phyloP scores from a whole-genome alignment of 2,797 vertebrate genomes.

The Acanthurus lineatus region DNA sequence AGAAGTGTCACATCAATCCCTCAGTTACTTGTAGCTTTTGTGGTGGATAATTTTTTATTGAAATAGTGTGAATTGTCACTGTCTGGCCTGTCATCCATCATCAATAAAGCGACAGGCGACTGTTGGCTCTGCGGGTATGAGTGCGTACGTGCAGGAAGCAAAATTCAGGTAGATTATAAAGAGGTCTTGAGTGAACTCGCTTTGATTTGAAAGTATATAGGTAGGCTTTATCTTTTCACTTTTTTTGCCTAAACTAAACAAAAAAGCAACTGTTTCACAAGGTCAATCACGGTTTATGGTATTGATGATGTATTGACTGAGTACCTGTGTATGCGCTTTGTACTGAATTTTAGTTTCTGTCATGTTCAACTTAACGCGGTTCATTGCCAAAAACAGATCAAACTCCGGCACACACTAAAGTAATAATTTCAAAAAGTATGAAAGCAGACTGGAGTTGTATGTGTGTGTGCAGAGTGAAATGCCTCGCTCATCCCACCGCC shows the following conservation, averaged over 20 bases:
- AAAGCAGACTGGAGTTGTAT: neutral
- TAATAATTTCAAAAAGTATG: neutral
- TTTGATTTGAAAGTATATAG: neutral
- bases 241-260: no score
- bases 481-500: neutral
- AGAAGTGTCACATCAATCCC: conserved; percentile 30
- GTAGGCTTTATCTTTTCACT: no score
- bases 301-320: neutral
- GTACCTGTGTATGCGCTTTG: neutral
- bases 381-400: neutral
- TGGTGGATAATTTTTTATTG: conserved; percentile 7
- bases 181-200: neutral
- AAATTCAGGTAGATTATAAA: neutral
- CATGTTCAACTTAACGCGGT: neutral
- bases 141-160: neutral
- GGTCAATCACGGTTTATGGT: no score
- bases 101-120: neutral
- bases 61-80: conserved; percentile 14
- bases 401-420: no score
- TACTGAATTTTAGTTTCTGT: neutral
- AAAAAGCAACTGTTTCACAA: no score
- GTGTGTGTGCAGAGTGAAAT: neutral
- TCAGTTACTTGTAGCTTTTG: conserved; percentile 42
- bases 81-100: neutral
- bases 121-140: neutral